Base-by-base conservation (phyloP, 2,113 vertebrate species). In the Psittacula cyanocephala region DNA sequence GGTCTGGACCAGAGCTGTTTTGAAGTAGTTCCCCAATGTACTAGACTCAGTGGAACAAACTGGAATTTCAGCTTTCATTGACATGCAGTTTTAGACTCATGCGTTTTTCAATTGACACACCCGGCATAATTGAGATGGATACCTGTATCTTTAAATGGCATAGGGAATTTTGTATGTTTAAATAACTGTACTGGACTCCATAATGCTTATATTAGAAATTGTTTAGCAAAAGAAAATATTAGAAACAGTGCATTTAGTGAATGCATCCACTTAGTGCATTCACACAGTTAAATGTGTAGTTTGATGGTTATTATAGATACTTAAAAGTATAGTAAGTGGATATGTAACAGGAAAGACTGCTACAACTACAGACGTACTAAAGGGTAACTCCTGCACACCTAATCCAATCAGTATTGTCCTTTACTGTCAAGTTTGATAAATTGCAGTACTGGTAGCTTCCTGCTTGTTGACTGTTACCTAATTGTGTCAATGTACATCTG, bases 401-500 rank as follows among this genome's bases (percentile, higher is more conserved):
- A 96, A 97, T 97, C 83, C 88, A 96, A 94, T 97, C 97, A 97
- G 97, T 98, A 97, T 98, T 97, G 97, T 98, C 97, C 97, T 97
- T 98, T 97, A 95, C 98, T 97, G 98, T 98, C 86, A 78, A 95
- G 96, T 97, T 96, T 95, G 97, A 96, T 97, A 88, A 97, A 91
- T 96, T 96, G 97, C 98, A 98, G 98, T 98, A 97, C 98, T 97
- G 98, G 97, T 98, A 97, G 97, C 97, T 98, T 96, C 96, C 97
- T 98, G 97, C 98, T 97, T 98, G 98, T 98, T 98, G 98, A 98
- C 98, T 98, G 98, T 98, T 98, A 98, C 97, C 98, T 98, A 96
- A 97, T 98, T 97, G 98, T 98, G 98, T 99, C 97, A 93, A 92
- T 98, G 98, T 99, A 99, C 98, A 99, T 99, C 98, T 97, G 98